Conservation (phyloP, 2,888 invertebrate genomes). For the Sphinx pinastri region DNA sequence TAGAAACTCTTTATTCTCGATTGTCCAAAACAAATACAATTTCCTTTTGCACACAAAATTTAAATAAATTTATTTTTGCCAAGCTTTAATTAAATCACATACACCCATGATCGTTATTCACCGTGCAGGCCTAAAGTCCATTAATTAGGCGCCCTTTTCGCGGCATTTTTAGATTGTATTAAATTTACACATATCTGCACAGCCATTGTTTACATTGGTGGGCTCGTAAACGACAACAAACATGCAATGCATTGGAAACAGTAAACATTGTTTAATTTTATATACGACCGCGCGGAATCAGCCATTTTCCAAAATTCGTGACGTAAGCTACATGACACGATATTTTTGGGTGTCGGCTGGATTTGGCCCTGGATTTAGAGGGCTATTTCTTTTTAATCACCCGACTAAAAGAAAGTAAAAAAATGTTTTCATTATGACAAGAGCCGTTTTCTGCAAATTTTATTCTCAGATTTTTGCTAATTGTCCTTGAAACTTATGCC, state of each 20-base stretch:
- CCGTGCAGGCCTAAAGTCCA: not conserved
- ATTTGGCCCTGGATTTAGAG: not conserved
- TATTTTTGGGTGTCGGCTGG: not conserved
- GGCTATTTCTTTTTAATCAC: not conserved
- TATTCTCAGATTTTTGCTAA: no score
- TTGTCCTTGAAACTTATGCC: no score
- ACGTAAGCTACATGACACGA: not conserved
- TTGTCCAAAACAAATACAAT: no score
- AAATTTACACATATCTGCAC: slow-evolving; percentile 17
- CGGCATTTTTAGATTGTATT: not conserved
- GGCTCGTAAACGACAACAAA: slow-evolving; percentile 45
- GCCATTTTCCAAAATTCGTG: not conserved
- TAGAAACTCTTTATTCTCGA: no score
- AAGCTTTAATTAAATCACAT: not conserved
- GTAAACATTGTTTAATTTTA: slow-evolving; percentile 53
- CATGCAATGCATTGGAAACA: slow-evolving; percentile 47
- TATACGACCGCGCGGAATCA: slow-evolving; percentile 32
- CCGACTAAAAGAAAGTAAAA: not conserved
- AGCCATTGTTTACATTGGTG: slow-evolving; percentile 33
- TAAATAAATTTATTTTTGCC: no score
- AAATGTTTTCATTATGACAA: no score
- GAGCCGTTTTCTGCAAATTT: no score
- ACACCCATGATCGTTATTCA: not conserved
- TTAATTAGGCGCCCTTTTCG: not conserved
- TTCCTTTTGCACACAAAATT: no score